Evolutionary conservation across 1,140 invertebrate genomes (phyloP).

Genomic region (Sminthurides bifidus): DNA sequence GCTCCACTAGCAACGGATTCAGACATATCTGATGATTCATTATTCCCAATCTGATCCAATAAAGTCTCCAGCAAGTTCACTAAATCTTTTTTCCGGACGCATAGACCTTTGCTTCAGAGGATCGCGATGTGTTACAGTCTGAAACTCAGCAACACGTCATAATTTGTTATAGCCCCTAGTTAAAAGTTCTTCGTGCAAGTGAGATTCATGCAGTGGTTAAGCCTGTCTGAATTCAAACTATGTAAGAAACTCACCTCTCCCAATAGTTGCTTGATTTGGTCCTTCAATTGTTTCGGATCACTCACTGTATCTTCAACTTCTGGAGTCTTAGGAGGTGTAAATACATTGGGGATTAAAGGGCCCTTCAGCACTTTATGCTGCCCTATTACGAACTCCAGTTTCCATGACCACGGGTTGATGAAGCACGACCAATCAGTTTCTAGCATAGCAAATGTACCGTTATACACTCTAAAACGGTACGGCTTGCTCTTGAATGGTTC

Average conservation of each 20-base stretch:
- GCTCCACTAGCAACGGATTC: slow-evolving; percentile 12
- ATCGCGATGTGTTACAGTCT: slow-evolving; percentile 45
- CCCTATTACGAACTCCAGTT: slow-evolving; percentile 80
- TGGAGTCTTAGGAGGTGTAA: slow-evolving; percentile 42
- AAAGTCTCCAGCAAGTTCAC: slow-evolving; percentile 60
- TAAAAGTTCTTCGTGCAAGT: slow-evolving; percentile 1
- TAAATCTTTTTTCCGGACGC: slow-evolving; percentile 56
- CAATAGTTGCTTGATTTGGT: slow-evolving; percentile 55
- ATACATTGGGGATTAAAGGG: slow-evolving; percentile 58
- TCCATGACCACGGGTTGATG: slow-evolving; percentile 83
- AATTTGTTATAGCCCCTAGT: slow-evolving; percentile 15
- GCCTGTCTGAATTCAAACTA: neutral
- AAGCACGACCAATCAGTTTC: slow-evolving; percentile 90
- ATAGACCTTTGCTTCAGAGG: slow-evolving; percentile 41
- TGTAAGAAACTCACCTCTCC: slow-evolving; percentile 44
- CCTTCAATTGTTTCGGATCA: slow-evolving; percentile 49
- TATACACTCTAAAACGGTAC: slow-evolving; percentile 65
- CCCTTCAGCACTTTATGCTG: slow-evolving; percentile 68
- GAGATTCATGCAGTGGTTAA: neutral
- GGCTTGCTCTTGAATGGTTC: slow-evolving; percentile 61
- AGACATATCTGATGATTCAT: slow-evolving; percentile 34
- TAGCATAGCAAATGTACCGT: slow-evolving; percentile 65
- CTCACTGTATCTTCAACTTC: slow-evolving; percentile 44
- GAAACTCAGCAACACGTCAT: slow-evolving; percentile 7
- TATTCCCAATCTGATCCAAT: slow-evolving; percentile 48